Base-by-base conservation (phyloP, 2,113 vertebrate species). In the Salvelinus fontinalis region DNA sequence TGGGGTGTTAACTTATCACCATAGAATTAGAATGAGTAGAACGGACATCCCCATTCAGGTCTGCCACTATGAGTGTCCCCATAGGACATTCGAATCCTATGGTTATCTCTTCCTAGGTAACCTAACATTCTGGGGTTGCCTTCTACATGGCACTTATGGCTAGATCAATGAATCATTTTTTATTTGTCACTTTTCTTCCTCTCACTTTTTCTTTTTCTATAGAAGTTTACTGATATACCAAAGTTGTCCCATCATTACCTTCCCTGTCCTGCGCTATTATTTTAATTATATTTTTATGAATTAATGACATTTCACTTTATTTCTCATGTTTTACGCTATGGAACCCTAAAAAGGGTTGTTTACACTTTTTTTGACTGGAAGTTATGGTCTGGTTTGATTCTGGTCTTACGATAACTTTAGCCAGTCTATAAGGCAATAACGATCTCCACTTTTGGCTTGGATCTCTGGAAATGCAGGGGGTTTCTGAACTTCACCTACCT, bases 191-290 rank as follows among this genome's bases (percentile, higher is more conserved):
- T 84, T 90, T 91, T 86, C 49, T 76, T 26, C 26, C 27, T 84
- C 74, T 1, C 76, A 82, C 82, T 85, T 59, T 34, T 64, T 60
- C 16, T 85, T 81, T 89, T 83, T 84, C 79, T 88, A 87, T 79
- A 79, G 83, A 89, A 90, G 83, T 87, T 54, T 82, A 87, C 89
- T 88, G 89, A 82, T 89, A 89, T 90, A 91, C 92, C 93, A 94
- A 94, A 93, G 92, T 91, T 78, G 82, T 84, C 83, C 79, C 84
- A 88, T 90, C 89, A 87, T 92, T 89, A 91, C 85, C 85, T 86
- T 87, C 82, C 75, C 51, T 54, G 51, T 54, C 3, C 14, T 18
- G 65, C 27, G 14, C 71, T 68, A 22, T 51, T 74, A 44, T 71
- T 72, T 87, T 90, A 80, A 85, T 79, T 66, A 78, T 59, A 64